These are phyloP conservation scores for Calosoma granatense DNA, from an alignment of 1,140 invertebrate species.

Conservation along the genomic window DNA sequence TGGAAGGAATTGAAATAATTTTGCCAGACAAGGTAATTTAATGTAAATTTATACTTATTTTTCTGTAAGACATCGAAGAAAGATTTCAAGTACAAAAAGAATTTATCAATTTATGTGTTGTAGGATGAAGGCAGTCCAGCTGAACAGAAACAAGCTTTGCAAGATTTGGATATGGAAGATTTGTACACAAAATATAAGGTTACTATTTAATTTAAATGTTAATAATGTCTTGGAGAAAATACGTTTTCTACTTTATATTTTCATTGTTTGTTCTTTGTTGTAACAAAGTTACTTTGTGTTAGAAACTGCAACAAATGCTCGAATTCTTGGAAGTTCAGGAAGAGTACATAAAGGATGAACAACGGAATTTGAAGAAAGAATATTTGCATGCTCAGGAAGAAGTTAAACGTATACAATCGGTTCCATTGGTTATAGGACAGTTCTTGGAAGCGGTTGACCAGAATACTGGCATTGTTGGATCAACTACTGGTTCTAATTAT, in stretches of 20 bases:
- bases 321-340: slow-evolving; percentile 89
- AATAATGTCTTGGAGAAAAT: not conserved
- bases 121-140: slow-evolving; percentile 52
- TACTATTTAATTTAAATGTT: not conserved
- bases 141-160: slow-evolving; percentile 47
- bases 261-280: not conserved
- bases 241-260: not conserved
- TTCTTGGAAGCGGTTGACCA: slow-evolving; percentile 91
- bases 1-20: slow-evolving; percentile 62
- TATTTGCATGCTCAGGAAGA: slow-evolving; percentile 89
- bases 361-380: slow-evolving; percentile 86
- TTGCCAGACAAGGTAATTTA: slow-evolving; percentile 55
- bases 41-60: slow-evolving; percentile 3
- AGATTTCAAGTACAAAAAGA: slow-evolving; percentile 11
- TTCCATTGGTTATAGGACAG: slow-evolving; percentile 86
- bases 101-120: slow-evolving; percentile 17
- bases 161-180: slow-evolving; percentile 81
- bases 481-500: slow-evolving; percentile 75
- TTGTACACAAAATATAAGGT: slow-evolving; percentile 92
- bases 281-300: not conserved
- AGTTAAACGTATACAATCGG: slow-evolving; percentile 87
- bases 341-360: slow-evolving; percentile 91
- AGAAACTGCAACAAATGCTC: slow-evolving; percentile 87
- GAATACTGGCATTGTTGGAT: slow-evolving; percentile 75
- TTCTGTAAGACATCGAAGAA: slow-evolving; percentile 8